Base-by-base conservation (phyloP, 2,888 invertebrate species). In the Idaea dimidiata region DNA sequence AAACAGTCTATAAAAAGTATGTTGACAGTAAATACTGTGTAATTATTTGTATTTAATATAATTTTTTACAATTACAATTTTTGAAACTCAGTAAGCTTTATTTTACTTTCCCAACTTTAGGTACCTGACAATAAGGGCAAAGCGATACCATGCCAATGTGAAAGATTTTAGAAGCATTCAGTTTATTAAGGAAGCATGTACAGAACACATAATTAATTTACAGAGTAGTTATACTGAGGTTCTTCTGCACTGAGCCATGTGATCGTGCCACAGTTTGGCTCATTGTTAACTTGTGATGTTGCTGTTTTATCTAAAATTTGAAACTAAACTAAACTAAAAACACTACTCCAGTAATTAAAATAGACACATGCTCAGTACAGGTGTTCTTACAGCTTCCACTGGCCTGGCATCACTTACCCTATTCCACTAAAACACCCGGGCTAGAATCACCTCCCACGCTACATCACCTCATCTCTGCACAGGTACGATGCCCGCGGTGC, bases 401-500 rank as follows among this genome's bases (percentile, higher is more conserved):
- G 10, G 43, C 43, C 14, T 8, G 43, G 43, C 10, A 43, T 43
- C 43, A 43, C 43, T 43, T 43, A 10, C 10, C 43, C 43, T 24
- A 43, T 43, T 14, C 8, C 3, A 43, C 43, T 8, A 8, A 6
- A 43, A 2, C 43, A 43, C 43, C 10, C 16, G 2, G 1, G 2
- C 54, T 2, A 53, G 10, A 53, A n/a, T n/a, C n/a, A 53, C 53
- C 4, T 7, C 54, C 54, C 54, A 7, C 17, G 16, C 54, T 16
- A 16, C 6, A 32, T 59, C 0, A 10, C 24, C 32, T 57, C 6
- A 74, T 81, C 76, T 83, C 71, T 88, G 81, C 72, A 70, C 88
- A 99, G 99, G 93, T 99, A 99, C 91, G 99, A 99, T 93, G 97
- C 97, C 68, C 94, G 99, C 73, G 99, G 98, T 64, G 96, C 98